phyloP scores from a whole-genome alignment of 2,113 vertebrate species.

The Strix uralensis region DNA sequence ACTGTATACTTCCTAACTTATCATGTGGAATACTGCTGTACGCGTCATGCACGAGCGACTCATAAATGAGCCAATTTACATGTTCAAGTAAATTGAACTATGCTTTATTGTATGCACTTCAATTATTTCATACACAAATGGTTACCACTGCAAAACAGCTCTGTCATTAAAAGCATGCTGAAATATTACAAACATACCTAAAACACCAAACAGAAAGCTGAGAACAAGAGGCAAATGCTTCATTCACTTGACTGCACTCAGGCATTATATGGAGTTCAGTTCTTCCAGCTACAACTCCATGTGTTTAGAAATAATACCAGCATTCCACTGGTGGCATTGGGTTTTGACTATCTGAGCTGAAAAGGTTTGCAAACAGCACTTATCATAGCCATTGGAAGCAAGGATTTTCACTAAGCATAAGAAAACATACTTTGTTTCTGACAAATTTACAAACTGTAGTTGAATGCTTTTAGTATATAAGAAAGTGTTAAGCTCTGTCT shows the following conservation, averaged over 20 bases:
- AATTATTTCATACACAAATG: neutral
- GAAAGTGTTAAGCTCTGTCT: neutral
- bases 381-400: neutral
- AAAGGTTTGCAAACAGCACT: neutral
- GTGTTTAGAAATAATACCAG: neutral
- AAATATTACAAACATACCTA: neutral
- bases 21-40: neutral
- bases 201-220: neutral
- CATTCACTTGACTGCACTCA: neutral
- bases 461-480: neutral
- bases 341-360: neutral
- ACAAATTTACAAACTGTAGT: neutral
- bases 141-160: neutral
- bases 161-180: neutral
- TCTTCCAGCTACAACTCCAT: neutral
- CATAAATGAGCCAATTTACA: constrained; percentile 29
- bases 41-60: constrained; percentile 11
- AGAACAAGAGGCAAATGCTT: neutral
- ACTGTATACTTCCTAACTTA: neutral
- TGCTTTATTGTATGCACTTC: neutral
- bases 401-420: neutral
- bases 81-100: constrained; percentile 23
- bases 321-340: rapidly evolving
- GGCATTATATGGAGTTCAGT: neutral
- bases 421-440: neutral